phyloP scores from a whole-genome alignment of 2,888 invertebrate genomes.

The Calameuta filiformis region DNA sequence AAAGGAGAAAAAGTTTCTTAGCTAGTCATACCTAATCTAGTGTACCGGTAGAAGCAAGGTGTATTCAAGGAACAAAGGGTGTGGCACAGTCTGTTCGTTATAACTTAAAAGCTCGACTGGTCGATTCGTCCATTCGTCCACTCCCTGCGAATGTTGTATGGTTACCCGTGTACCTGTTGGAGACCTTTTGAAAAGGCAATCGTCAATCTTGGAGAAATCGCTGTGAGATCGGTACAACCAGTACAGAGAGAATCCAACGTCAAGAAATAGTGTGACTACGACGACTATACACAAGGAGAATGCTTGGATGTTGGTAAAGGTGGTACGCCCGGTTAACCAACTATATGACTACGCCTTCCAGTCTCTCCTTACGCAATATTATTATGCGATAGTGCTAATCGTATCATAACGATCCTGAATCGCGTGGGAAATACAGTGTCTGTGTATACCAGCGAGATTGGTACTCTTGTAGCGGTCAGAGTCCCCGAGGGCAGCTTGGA shows the following conservation, averaged over 20 bases:
- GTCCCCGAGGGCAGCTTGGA: background rate
- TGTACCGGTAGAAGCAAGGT: background rate
- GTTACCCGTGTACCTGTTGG: background rate
- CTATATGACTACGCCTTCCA: background rate
- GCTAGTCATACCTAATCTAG: background rate
- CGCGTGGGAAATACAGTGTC: background rate
- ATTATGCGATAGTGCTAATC: constrained; percentile 4
- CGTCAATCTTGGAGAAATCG: constrained; percentile 1
- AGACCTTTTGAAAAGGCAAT: constrained; percentile 2
- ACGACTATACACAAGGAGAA: background rate
- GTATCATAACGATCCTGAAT: background rate
- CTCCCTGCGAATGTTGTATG: background rate
- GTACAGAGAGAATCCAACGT: background rate
- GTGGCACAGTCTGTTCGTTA: background rate
- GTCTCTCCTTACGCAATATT: background rate
- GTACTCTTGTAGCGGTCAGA: background rate
- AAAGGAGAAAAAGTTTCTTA: background rate
- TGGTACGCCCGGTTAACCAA: background rate
- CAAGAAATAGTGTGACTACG: background rate
- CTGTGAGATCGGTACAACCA: background rate
- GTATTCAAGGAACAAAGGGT: background rate
- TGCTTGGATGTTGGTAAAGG: background rate
- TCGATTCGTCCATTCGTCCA: background rate
- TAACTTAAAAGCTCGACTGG: background rate
- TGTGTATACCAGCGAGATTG: background rate